Conservation (phyloP, 1,140 invertebrate species). For the Cecropterus lyciades region DNA sequence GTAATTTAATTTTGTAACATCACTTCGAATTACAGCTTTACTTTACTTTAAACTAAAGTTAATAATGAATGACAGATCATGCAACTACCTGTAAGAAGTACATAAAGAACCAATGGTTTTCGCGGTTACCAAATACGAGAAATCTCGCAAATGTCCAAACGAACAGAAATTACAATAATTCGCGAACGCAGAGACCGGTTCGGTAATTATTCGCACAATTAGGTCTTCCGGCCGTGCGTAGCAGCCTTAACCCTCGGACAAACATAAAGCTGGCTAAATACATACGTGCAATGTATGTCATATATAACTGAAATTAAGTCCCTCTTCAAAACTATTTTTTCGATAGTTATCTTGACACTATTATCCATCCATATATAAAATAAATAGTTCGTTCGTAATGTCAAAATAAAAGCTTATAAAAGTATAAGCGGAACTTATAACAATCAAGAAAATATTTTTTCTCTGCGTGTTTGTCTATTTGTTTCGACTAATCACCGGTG, state of each 20-base stretch:
- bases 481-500: too few relatives aligned
- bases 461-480: too few relatives aligned
- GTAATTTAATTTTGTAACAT: neutral
- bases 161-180: constrained; percentile 10
- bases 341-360: too few relatives aligned
- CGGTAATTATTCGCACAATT: constrained; percentile 26
- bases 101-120: neutral
- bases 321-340: too few relatives aligned
- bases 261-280: constrained; percentile 25
- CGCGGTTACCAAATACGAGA: neutral
- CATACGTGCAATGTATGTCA: neutral
- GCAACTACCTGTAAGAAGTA: neutral
- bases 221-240: constrained; percentile 32
- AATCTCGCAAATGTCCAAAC: neutral
- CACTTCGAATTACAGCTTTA: neutral
- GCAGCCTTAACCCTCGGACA: constrained; percentile 39
- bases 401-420: too few relatives aligned
- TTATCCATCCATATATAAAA: too few relatives aligned
- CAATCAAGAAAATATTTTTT: too few relatives aligned
- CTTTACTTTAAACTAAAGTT: neutral
- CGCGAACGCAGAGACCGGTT: constrained; percentile 14
- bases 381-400: too few relatives aligned
- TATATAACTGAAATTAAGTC: too few relatives aligned
- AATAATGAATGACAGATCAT: neutral
- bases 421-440: too few relatives aligned